Evolutionary conservation across 2,888 invertebrate genomes (phyloP), one percentile per base, ranked within the genome.

Genomic region (Marasmarcha lunaedactyla): DNA sequence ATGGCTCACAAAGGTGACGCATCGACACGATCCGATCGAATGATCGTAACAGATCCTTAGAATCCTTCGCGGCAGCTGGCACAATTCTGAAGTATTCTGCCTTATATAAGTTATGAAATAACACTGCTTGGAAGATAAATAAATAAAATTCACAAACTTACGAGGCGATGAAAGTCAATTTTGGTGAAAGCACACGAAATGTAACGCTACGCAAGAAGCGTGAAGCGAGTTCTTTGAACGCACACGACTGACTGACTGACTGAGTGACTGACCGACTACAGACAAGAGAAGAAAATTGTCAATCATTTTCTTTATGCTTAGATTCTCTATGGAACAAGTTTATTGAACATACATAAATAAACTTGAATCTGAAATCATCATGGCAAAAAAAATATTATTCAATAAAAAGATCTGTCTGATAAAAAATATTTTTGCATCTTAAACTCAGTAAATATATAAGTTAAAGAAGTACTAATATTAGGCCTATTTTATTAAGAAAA

Each of bases 1-100:
- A 78, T 78, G 76, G 78, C 77, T 78, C 72, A 77, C 79, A 74
- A 74, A 74, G 78, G 78, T 81, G 81, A 81, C 81, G 81, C 81
- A 81, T 79, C 79, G 78, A 78, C 77, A 78, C 74, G 73, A 76
- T 74, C 71, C 74, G 60, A 76, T 70, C 71, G 68, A 76, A 72
- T 73, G 74, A 67, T 72, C 68, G 61, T 63, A 56, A 58, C 52
- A 51, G 57, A 62, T 63, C 50, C 57, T 49, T 38, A 44, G 46
- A 49, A 20, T 52, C 46, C 49, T 46, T 44, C 44, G 42, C 26
- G 42, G 42, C 42, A 43, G 42, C 42, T 35, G 15, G 6, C 15
- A 47, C 39, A 30, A n/a, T 11, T 30, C 9, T 30, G 30, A 2
- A 11, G 9, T 37, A 42, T 39, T 39, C 41, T 20, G 41, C 15